Base-by-base conservation (phyloP, 2,113 vertebrate genomes). In the Mystacornis crossleyi region DNA sequence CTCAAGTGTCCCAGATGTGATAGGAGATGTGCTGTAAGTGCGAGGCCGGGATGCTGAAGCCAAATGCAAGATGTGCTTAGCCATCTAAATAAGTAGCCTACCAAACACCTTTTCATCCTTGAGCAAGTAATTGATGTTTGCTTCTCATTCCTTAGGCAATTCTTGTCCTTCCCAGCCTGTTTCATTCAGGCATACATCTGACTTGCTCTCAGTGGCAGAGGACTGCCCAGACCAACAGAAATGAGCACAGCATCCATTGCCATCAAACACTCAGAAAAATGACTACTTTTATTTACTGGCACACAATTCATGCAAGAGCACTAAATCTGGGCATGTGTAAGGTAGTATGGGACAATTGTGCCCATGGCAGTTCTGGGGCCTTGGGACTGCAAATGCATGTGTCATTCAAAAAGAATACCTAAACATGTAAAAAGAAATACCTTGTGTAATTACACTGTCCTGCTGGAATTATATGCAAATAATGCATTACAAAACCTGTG, bases 401-500 rank as follows among this genome's bases (percentile, higher is more conserved):
- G 50, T 51, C 40, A 73, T 38, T 15, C 45, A 53, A 45, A 92
- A 50, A 38, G 29, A 72, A 45, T 45, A 62, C 19, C 43, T 83
- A 70, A 77, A 73, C 31, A 92, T 90, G 42, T 20, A 65, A 80
- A 75, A 86, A 26, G n/a, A 70, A 93, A 72, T 58, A 26, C 11
- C 25, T 62, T 5, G 2, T 25, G 36, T 55, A 54, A 91, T 90
- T 36, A 86, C 62, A 50, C 20, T 0, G 2, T 29, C 12, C 10
- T n/a, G 15, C 31, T 25, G n/a, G 31, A 93, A 93, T 87, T 91
- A 75, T 31, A 81, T 25, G 26, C 14, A 26, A 95, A 87, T 75
- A 85, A 72, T 4, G 2, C 15, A 43, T 90, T 83, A 82, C 75
- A 93, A 97, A 97, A 89, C 28, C 79, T 9, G 29, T 62, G 87